Evolutionary conservation across 2,888 invertebrate genomes (phyloP), one percentile per base, ranked within the genome.

Genomic region (Calameuta idolon): DNA sequence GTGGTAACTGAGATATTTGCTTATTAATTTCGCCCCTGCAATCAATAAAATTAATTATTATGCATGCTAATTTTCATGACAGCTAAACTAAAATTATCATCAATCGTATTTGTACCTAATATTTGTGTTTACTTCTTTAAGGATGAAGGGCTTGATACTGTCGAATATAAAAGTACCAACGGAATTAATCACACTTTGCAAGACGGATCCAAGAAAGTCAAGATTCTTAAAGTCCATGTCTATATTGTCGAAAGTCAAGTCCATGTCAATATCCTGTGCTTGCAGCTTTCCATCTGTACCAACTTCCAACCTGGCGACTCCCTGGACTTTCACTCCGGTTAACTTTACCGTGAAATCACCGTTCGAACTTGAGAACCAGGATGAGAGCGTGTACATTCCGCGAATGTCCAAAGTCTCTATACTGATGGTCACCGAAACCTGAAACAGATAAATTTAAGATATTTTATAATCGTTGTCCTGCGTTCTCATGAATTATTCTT

Each of bases 121-220:
- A 88, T 96, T 95, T 0, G 94, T 94, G 87, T 97, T 96, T 0
- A 96, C 96, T 91, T 96, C 95, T 82, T 94, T 94, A 34, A 97
- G 92, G 82, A 98, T 95, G 83, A 95, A 95, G 0, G 97, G 97
- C 89, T 98, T 97, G 86, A 98, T 96, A 12, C 96, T 95, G 89
- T 97, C 97, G 85, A 98, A 97, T 12, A 98, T 93, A 81, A 97
- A 94, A 23, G 94, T 94, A 0, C 97, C 97, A 0, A 97, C 94
- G 0, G 96, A 95, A 90, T 97, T 98, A 73, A 98, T 94, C 74
- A 97, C 93, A 0, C 96, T 94, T 90, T 96, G 95, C 81, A 94
- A 93, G 77, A 95, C 90, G 71, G 94, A 93, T 1, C 96, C 96
- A 80, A 97, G 92, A 83, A 97, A 94, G 9, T 97, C 96, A 0